phyloP scores from a whole-genome alignment of 2,113 vertebrate species.

The Pavo muticus region DNA sequence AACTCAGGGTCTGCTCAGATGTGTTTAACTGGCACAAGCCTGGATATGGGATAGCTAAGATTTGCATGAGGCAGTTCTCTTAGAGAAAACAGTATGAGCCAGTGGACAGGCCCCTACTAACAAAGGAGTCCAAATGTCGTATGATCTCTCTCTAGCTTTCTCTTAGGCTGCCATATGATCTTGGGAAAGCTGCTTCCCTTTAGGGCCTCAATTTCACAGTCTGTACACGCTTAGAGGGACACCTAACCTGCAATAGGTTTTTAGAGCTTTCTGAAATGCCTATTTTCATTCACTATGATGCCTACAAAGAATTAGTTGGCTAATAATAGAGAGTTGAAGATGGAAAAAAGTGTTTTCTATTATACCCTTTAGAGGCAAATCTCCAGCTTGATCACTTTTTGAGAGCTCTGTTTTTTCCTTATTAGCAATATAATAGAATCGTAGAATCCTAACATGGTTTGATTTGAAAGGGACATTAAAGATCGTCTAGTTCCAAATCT shows the following conservation, averaged over 20 bases:
- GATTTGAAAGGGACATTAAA: not conserved
- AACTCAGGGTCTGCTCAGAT: not conserved
- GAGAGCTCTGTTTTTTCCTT: not conserved
- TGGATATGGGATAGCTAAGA: not conserved
- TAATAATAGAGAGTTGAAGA: not conserved
- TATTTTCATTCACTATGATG: not conserved
- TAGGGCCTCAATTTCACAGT: conserved; percentile 8
- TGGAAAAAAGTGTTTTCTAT: not conserved
- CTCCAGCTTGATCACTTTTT: not conserved
- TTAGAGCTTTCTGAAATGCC: not conserved
- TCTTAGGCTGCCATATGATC: not conserved
- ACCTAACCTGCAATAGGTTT: not conserved
- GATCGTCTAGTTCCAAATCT: not conserved
- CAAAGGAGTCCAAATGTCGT: conserved; percentile 25
- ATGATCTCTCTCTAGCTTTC: conserved; percentile 7
- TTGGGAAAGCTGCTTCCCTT: not conserved
- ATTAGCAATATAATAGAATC: not conserved
- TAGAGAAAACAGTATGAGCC: not conserved
- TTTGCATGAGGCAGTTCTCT: not conserved
- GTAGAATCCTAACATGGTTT: not conserved
- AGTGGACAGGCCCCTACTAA: not conserved
- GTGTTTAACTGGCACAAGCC: not conserved
- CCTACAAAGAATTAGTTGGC: not conserved
- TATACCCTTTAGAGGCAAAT: not conserved
- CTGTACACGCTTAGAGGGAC: not conserved